phyloP scores from a whole-genome alignment of 2,113 vertebrate genomes.

The Pteruthius melanotis region DNA sequence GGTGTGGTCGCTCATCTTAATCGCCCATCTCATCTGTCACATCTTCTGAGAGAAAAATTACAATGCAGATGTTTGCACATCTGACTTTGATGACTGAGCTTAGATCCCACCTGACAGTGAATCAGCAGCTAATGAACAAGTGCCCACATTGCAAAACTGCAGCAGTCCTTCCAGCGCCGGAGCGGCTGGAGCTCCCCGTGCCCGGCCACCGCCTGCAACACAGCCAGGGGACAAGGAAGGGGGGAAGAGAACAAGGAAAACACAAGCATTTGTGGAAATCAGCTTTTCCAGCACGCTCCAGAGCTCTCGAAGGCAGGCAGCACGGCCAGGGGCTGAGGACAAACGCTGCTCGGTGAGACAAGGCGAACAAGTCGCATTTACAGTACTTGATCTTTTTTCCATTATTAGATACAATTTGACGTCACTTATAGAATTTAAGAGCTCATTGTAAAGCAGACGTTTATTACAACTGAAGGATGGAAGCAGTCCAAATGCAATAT shows the following conservation, averaged over 20 bases:
- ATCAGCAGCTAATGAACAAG: background rate
- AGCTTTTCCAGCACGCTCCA: background rate
- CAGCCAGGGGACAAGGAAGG: background rate
- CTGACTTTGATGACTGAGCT: background rate
- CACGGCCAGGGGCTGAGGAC: background rate
- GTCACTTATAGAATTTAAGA: conserved; percentile 61
- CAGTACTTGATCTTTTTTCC: conserved; percentile 61
- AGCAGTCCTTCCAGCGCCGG: accelerated
- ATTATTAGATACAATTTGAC: conserved; percentile 66
- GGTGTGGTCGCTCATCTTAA: background rate
- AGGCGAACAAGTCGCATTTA: background rate
- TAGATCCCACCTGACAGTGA: background rate
- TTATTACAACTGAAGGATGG: conserved; percentile 62
- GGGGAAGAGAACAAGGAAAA: background rate
- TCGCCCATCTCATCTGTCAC: background rate
- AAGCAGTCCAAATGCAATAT: conserved; percentile 26
- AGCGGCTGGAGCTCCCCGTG: background rate
- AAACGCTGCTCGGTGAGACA: background rate
- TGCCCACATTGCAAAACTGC: background rate
- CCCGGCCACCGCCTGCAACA: background rate
- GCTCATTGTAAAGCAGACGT: conserved; percentile 31
- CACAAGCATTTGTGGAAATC: accelerated
- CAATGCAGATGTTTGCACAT: background rate
- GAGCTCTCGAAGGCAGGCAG: background rate
- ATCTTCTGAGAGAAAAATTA: background rate